phyloP scores from a whole-genome alignment of 2,113 vertebrate genomes.

The Indri indri region DNA sequence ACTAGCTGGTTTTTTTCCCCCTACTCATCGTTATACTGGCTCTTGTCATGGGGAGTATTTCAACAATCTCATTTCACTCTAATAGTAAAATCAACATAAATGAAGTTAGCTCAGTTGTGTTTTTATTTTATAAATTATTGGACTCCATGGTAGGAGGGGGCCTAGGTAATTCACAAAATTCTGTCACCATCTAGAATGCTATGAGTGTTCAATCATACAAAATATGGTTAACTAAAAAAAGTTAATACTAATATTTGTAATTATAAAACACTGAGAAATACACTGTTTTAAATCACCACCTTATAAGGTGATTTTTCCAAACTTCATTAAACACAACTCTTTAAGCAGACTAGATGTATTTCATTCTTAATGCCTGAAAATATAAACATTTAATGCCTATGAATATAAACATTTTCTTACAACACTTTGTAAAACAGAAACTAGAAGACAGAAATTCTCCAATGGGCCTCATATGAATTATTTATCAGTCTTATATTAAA shows the following conservation, averaged over 20 bases:
- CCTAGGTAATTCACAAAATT: not conserved
- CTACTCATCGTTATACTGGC: not conserved
- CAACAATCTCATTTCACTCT: not conserved
- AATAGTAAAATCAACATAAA: not conserved
- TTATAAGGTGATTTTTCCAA: slow-evolving; percentile 5
- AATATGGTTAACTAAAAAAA: not conserved
- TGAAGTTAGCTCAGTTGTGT: not conserved
- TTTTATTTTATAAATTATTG: not conserved
- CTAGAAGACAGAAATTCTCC: slow-evolving; percentile 4
- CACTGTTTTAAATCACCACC: slow-evolving; percentile 18
- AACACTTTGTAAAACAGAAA: not conserved
- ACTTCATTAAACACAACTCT: slow-evolving; percentile 29
- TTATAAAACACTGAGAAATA: slow-evolving; percentile 39
- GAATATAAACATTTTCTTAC: slow-evolving; percentile 34
- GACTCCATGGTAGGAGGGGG: not conserved
- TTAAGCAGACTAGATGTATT: not conserved
- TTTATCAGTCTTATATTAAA: not conserved
- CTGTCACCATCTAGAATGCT: slow-evolving; percentile 6
- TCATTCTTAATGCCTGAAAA: not conserved
- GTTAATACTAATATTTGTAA: slow-evolving; percentile 27
- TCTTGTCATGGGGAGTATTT: not conserved
- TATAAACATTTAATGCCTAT: slow-evolving; percentile 36
- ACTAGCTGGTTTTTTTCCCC: not conserved
- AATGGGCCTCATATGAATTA: not conserved
- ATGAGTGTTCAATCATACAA: not conserved